These are phyloP conservation scores for Macrobrachium rosenbergii DNA, from an alignment of 1,140 invertebrate genomes.

Conservation along the genomic window DNA sequence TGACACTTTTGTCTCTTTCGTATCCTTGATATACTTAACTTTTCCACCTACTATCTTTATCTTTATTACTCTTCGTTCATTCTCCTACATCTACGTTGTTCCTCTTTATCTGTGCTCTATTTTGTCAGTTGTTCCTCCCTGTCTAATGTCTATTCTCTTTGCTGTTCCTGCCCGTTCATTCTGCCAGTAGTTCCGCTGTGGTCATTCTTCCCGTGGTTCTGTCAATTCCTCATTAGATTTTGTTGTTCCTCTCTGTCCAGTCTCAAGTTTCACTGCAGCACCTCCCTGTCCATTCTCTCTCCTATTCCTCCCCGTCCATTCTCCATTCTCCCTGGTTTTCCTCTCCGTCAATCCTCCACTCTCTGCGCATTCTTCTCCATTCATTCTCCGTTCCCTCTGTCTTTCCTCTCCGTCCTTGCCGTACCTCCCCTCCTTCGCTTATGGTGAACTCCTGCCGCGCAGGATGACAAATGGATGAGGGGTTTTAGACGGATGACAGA, in stretches of 20 bases:
- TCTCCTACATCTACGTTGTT: background rate
- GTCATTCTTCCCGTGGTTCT: background rate
- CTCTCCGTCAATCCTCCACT: background rate
- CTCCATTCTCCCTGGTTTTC: background rate
- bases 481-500: slow-evolving; percentile 56
- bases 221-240: background rate
- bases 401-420: background rate
- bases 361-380: background rate
- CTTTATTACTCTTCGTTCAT: too few species aligned
- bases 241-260: background rate
- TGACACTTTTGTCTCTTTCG: background rate
- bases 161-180: background rate
- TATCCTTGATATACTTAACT: too few species aligned
- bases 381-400: background rate
- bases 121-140: background rate
- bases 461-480: slow-evolving; percentile 60
- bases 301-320: background rate
- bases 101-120: background rate
- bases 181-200: background rate
- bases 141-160: background rate
- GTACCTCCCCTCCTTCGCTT: background rate
- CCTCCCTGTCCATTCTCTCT: background rate
- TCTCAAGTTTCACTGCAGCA: background rate
- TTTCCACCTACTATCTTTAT: too few species aligned
- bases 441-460: background rate